These are phyloP conservation scores for Lutraria lutraria DNA, from an alignment of 2,888 invertebrate species.

Conservation along the genomic window DNA sequence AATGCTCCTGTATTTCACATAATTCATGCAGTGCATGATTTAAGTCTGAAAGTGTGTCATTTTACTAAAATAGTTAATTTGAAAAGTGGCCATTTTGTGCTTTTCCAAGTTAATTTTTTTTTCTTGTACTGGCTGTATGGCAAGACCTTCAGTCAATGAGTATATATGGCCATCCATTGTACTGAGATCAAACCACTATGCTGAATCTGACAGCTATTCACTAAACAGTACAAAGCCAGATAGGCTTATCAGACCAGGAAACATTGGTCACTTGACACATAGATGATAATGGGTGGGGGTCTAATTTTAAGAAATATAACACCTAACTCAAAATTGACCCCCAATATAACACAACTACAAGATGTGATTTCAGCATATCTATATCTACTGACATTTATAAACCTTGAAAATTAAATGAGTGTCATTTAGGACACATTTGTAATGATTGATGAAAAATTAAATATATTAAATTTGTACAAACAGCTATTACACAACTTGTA, in stretches of 20 bases:
- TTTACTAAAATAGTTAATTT: too few relatives aligned
- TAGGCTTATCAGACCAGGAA: constrained; percentile 36
- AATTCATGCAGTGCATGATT: too few relatives aligned
- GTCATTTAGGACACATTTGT: neutral
- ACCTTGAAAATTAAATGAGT: constrained; percentile 18
- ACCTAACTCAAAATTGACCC: neutral
- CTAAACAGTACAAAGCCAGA: neutral
- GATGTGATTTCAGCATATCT: neutral
- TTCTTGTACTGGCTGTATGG: too few relatives aligned
- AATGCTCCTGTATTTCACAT: too few relatives aligned
- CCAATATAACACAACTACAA: neutral
- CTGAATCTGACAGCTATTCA: neutral
- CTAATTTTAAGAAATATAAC: neutral
- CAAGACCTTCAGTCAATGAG: too few relatives aligned
- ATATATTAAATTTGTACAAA: too few relatives aligned
- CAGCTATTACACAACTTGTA: too few relatives aligned
- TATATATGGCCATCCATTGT: too few relatives aligned
- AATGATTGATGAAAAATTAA: neutral
- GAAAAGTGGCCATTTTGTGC: too few relatives aligned
- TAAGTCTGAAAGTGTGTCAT: too few relatives aligned
- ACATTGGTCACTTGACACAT: constrained; percentile 31
- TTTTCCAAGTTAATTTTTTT: too few relatives aligned
- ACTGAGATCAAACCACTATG: neutral
- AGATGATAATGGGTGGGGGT: constrained; percentile 15
- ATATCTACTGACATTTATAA: constrained; percentile 35